Evolutionary conservation across 2,888 invertebrate genomes (phyloP).

Genomic region (Cephus pygmeus): DNA sequence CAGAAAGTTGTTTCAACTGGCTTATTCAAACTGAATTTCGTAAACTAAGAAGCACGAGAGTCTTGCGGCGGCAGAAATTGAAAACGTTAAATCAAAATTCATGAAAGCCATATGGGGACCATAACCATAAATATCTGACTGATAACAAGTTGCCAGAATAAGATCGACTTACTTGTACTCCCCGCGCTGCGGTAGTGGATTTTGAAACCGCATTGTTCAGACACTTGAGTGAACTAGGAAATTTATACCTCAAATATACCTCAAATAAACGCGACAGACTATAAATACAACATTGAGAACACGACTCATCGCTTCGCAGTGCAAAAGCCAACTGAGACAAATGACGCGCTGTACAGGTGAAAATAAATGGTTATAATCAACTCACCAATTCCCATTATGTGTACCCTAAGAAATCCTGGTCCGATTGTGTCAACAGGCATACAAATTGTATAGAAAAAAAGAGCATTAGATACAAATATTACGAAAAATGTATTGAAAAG

Average conservation of each 20-base stretch:
- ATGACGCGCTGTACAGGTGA: neutral
- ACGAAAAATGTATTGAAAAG: neutral
- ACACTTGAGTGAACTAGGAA: neutral
- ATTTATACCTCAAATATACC: neutral
- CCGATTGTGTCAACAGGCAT: neutral
- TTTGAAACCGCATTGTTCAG: constrained; percentile 47
- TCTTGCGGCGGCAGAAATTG: neutral
- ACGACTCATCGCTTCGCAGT: neutral
- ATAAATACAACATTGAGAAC: neutral
- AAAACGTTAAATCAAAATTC: neutral
- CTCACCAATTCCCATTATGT: constrained; percentile 3
- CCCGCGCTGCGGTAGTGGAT: constrained; percentile 50
- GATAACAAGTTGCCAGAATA: neutral
- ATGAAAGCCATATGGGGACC: neutral
- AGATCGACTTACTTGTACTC: constrained; percentile 51
- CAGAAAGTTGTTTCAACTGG: neutral
- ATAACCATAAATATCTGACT: neutral
- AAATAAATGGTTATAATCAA: neutral
- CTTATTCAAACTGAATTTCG: neutral
- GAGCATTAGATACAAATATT: neutral
- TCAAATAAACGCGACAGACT: neutral
- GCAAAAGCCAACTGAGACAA: neutral
- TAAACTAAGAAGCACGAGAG: neutral
- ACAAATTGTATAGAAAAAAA: neutral
- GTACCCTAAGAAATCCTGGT: neutral